Evolutionary conservation across 2,113 vertebrate genomes (phyloP).

Genomic region (Tenrec ecaudatus): DNA sequence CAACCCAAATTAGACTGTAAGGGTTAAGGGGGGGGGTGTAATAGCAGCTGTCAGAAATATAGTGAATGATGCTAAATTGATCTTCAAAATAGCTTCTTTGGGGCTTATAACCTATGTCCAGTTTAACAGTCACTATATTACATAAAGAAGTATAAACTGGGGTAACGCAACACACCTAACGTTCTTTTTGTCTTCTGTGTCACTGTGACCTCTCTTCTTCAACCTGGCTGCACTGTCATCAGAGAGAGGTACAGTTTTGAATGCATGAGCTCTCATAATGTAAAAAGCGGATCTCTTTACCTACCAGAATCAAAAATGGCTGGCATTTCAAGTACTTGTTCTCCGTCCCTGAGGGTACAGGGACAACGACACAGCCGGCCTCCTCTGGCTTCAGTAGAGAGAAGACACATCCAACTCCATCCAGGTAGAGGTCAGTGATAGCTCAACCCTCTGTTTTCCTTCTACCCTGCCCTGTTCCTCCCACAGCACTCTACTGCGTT

Average conservation of each 20-base stretch:
- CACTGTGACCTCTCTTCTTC: not conserved
- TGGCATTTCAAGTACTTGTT: not conserved
- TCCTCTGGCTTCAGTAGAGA: too few relatives aligned
- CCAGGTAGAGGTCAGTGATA: too few relatives aligned
- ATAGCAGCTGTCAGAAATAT: not conserved
- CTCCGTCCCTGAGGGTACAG: too few relatives aligned
- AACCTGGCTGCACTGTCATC: not conserved
- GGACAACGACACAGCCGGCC: too few relatives aligned
- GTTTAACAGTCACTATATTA: not conserved
- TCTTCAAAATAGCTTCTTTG: not conserved
- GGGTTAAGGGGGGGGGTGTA: too few relatives aligned
- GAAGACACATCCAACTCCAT: too few relatives aligned
- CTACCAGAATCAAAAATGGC: not conserved
- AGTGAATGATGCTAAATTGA: not conserved
- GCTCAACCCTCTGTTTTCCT: too few relatives aligned
- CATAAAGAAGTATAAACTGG: not conserved
- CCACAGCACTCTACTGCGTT: too few relatives aligned
- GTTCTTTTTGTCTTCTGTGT: not conserved
- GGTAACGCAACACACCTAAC: not conserved
- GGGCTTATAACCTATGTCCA: not conserved
- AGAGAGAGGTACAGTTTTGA: not conserved
- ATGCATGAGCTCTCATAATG: not conserved
- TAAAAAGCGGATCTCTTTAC: not conserved
- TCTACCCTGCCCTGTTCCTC: too few relatives aligned
- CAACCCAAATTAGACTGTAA: not conserved